Evolutionary conservation across 2,797 vertebrate genomes (phyloP).

Genomic region (Urocyon cinereoargenteus): DNA sequence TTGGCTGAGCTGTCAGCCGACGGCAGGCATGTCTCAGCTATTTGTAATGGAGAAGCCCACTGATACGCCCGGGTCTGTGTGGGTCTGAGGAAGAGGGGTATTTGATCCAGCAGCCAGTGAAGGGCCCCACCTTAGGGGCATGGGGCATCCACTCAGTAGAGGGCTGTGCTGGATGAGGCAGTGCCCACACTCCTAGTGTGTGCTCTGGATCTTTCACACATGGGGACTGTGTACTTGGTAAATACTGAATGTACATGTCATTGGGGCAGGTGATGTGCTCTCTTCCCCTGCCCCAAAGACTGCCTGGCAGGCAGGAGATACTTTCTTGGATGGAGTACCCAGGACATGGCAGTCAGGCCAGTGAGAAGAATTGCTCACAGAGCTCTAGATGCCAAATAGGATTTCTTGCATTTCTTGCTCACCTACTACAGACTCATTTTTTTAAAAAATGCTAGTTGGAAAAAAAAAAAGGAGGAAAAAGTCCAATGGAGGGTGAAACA

Average conservation of each 20-base stretch:
- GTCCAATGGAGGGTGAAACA: neutral
- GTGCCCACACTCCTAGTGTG: rapidly evolving
- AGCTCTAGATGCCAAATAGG: neutral
- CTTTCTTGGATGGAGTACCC: neutral
- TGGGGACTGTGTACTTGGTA: neutral
- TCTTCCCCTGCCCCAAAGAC: neutral
- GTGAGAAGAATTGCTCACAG: neutral
- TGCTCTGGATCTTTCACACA: neutral
- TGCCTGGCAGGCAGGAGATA: neutral
- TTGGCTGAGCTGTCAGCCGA: neutral
- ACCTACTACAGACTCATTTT: neutral
- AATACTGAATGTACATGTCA: neutral
- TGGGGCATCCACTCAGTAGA: no score
- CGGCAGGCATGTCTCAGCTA: rapidly evolving
- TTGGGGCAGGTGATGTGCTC: neutral
- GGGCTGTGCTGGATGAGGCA: neutral
- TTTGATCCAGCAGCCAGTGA: neutral
- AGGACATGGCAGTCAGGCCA: neutral
- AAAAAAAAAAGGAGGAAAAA: neutral
- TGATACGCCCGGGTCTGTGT: neutral
- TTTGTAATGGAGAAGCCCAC: neutral
- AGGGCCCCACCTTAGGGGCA: neutral
- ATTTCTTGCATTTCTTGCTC: neutral
- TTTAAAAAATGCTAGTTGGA: neutral
- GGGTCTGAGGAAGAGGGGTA: neutral